phyloP scores from a whole-genome alignment of 2,797 vertebrate genomes.

The Cetoscarus ocellatus region DNA sequence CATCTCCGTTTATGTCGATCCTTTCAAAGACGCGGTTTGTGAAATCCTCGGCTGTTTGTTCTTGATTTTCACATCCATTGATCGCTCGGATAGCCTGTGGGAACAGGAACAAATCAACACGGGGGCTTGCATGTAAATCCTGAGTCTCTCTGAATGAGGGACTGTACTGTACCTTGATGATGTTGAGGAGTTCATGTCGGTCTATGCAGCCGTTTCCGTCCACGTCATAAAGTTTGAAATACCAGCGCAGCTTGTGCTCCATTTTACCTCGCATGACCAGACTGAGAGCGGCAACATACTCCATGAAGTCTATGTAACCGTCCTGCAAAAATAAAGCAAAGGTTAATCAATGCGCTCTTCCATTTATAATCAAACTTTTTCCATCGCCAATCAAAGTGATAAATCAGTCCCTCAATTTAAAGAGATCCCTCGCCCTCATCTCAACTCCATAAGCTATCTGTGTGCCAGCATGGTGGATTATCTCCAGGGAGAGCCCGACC shows the following conservation, averaged over 20 bases:
- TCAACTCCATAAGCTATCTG: slow-evolving; percentile 4
- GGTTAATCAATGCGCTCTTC: not conserved
- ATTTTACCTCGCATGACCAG: slow-evolving; percentile 94
- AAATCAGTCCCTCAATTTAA: slow-evolving; percentile 7
- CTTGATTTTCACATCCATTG: slow-evolving; percentile 87
- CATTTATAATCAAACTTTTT: not conserved
- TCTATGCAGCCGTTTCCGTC: slow-evolving; percentile 95
- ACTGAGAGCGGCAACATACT: slow-evolving; percentile 93
- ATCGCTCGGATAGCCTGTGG: slow-evolving; percentile 91
- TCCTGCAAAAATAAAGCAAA: slow-evolving; percentile 78
- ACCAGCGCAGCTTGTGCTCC: slow-evolving; percentile 95
- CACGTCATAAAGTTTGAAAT: slow-evolving; percentile 95
- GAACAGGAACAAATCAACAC: slow-evolving; percentile 14
- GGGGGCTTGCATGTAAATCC: not conserved
- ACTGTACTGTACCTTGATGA: slow-evolving; percentile 86
- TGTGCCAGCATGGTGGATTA: slow-evolving; percentile 43
- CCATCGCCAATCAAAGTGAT: not conserved
- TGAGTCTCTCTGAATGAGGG: not conserved
- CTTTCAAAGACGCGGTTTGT: slow-evolving; percentile 91
- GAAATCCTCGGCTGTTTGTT: slow-evolving; percentile 88
- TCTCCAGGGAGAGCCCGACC: slow-evolving; percentile 45
- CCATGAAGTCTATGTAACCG: slow-evolving; percentile 95
- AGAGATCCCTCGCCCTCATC: not conserved
- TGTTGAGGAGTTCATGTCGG: slow-evolving; percentile 91
- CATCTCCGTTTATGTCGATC: slow-evolving; percentile 92